Conservation (phyloP, 2,797 vertebrate genomes). For the Enteromius fasciolatus region DNA sequence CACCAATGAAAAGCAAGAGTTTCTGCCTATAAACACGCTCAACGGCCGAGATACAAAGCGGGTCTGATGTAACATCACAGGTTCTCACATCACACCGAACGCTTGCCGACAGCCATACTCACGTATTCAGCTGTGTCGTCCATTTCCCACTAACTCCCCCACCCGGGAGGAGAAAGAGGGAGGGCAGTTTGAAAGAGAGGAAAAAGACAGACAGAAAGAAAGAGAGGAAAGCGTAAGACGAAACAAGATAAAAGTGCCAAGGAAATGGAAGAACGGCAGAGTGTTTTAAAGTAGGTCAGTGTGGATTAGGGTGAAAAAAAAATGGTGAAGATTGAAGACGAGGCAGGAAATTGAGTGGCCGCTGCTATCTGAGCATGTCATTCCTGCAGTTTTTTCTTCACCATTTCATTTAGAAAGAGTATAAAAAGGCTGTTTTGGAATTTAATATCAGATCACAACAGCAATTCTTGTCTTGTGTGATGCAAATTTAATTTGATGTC, state of each 20-base stretch:
- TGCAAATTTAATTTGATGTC: neutral
- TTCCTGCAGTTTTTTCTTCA: neutral
- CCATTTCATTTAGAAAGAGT: neutral
- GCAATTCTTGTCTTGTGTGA: neutral
- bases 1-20: neutral
- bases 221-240: constrained; percentile 69
- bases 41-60: neutral
- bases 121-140: constrained; percentile 98
- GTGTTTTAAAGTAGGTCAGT: constrained; percentile 57
- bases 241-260: constrained; percentile 65
- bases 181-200: constrained; percentile 40
- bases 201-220: constrained; percentile 63
- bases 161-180: constrained; percentile 67
- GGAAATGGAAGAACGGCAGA: constrained; percentile 59
- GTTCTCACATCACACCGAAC: constrained; percentile 56
- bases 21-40: neutral
- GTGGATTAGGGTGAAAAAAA: constrained; percentile 40
- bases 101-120: constrained; percentile 76
- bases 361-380: constrained; percentile 1
- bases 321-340: constrained; percentile 13
- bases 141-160: constrained; percentile 91
- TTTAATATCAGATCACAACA: neutral
- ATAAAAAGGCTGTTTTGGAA: neutral
- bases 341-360: constrained; percentile 36
- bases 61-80: constrained; percentile 76